A percentile compares a stretch with the other conserved stretches of the same genome.
phyloP scores from a whole-genome alignment of 2,797 vertebrate genomes.

The Pteronotus mesoamericanus region DNA sequence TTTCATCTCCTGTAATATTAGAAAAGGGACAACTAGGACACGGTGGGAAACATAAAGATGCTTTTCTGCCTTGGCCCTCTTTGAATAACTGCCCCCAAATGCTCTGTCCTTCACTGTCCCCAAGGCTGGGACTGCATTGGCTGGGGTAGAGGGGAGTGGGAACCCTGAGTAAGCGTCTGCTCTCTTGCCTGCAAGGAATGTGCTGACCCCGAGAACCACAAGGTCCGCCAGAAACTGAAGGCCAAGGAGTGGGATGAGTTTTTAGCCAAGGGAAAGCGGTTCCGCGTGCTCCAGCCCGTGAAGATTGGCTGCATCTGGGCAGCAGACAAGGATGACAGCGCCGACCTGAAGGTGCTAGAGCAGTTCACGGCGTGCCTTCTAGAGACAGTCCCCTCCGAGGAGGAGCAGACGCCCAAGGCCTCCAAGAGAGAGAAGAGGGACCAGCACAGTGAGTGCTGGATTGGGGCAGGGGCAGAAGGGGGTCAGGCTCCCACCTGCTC shows the following conservation, averaged over 20 bases:
- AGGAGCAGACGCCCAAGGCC: slow-evolving; percentile 83
- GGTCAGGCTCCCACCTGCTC: not conserved
- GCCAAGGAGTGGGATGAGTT: slow-evolving; percentile 98
- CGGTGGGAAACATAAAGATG: rapidly evolving
- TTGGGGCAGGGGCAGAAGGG: rapidly evolving
- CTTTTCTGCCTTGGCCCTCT: not conserved
- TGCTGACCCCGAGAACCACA: slow-evolving; percentile 92
- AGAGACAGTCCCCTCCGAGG: slow-evolving; percentile 80
- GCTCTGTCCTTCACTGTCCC: not conserved
- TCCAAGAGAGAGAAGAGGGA: slow-evolving; percentile 83
- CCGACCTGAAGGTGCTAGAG: slow-evolving; percentile 82
- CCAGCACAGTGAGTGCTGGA: slow-evolving; percentile 87
- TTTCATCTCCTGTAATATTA: not conserved
- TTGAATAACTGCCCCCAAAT: no score
- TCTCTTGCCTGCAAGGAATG: slow-evolving; percentile 84
- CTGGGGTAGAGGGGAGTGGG: no score
- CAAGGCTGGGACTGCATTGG: not conserved
- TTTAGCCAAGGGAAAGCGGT: slow-evolving; percentile 91
- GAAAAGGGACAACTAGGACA: not conserved
- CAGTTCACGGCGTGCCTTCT: slow-evolving; percentile 87
- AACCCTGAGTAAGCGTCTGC: rapidly evolving
- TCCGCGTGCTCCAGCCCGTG: slow-evolving; percentile 90
- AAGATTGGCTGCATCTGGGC: slow-evolving; percentile 93
- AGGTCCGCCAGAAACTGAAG: slow-evolving; percentile 92
- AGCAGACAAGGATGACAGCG: not conserved